Evolutionary conservation across 2,888 invertebrate genomes (phyloP).

Genomic region (Aradus depressus): DNA sequence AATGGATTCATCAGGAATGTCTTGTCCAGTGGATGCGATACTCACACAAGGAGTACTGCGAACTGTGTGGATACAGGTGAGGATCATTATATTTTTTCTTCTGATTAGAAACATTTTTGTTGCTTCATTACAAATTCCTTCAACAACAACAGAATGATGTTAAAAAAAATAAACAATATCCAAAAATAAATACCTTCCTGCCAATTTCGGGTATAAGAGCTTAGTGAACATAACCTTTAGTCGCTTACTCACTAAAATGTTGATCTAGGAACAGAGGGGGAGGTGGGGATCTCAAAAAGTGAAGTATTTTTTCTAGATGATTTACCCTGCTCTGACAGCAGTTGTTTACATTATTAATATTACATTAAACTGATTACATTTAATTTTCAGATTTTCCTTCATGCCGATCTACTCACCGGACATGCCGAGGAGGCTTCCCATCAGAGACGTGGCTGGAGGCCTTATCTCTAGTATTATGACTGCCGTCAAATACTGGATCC

Average conservation of each 20-base stretch:
- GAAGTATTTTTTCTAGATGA: no score
- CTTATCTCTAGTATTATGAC: conserved; percentile 77
- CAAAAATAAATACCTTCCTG: no score
- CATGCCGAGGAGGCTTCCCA: conserved; percentile 94
- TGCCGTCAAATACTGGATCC: conserved; percentile 92
- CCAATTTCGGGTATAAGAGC: no score
- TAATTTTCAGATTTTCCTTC: conserved; percentile 70
- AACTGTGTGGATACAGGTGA: conserved; percentile 74
- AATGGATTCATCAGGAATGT: conserved; percentile 98
- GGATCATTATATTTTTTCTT: background rate
- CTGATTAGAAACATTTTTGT: background rate
- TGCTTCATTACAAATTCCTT: background rate
- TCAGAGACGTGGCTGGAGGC: conserved; percentile 85
- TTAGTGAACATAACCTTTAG: no score
- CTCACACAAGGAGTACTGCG: conserved; percentile 89
- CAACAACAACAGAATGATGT: no score
- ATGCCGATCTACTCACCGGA: conserved; percentile 99
- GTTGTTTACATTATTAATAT: background rate
- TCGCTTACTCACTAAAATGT: no score
- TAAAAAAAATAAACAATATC: no score
- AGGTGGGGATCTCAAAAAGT: no score
- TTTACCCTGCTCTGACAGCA: no score
- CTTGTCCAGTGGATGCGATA: conserved; percentile 93
- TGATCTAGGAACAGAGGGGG: no score
- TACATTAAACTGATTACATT: background rate